A percentile compares a stretch with the other conserved stretches of the same genome.
Conservation (phyloP, 2,888 invertebrate genomes). For the Leucoma salicis region DNA sequence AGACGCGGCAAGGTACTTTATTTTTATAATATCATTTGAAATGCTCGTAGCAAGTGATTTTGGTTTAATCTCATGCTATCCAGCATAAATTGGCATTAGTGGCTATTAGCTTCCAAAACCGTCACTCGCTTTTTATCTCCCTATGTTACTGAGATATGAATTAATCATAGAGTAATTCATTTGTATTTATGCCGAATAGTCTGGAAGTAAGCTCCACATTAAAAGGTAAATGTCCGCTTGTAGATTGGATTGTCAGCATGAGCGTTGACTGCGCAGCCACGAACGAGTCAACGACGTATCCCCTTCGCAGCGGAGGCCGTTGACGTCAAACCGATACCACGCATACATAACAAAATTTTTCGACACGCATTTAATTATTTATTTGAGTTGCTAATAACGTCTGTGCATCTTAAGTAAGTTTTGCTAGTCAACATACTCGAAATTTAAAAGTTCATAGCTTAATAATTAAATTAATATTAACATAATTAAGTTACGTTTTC, state of each 20-base stretch:
- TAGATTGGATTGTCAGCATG: constrained; percentile 28
- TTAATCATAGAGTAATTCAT: constrained; percentile 18
- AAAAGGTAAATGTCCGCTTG: constrained; percentile 35
- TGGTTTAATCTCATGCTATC: too few species aligned
- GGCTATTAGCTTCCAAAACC: background rate
- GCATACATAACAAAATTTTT: constrained; percentile 41
- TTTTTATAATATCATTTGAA: too few species aligned
- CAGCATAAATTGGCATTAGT: background rate
- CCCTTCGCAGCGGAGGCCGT: constrained; percentile 23
- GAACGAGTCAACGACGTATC: constrained; percentile 12
- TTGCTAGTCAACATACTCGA: too few species aligned
- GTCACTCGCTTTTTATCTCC: constrained; percentile 2
- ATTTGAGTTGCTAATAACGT: constrained; percentile 9
- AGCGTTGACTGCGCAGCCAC: constrained; percentile 16
- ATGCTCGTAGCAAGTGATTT: too few species aligned
- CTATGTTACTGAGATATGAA: constrained; percentile 17
- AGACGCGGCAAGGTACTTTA: too few species aligned
- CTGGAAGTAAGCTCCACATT: constrained; percentile 27
- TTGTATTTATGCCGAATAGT: constrained; percentile 18
- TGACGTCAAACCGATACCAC: constrained; percentile 47
- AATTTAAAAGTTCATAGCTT: too few species aligned
- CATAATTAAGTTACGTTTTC: too few species aligned
- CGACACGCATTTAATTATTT: constrained; percentile 38
- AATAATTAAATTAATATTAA: too few species aligned
- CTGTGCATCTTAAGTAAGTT: too few species aligned